Conservation (phyloP, 2,113 vertebrate genomes). For the Machaerirhynchus nigripectus region DNA sequence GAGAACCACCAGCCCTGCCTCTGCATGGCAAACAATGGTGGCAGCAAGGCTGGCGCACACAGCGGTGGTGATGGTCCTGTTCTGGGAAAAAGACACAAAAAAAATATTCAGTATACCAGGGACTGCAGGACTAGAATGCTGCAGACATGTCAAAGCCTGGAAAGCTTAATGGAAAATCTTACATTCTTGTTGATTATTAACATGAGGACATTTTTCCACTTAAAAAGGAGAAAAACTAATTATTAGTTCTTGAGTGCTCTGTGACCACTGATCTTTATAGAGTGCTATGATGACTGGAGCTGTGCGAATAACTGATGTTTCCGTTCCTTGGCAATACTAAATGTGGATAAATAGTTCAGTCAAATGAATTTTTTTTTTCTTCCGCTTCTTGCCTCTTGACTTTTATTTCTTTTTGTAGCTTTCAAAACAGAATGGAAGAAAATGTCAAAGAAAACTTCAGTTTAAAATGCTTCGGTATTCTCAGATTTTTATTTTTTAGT, state of each 20-base stretch:
- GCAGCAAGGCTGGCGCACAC: background rate
- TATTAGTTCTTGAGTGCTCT: slow-evolving; percentile 28
- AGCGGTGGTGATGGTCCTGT: background rate
- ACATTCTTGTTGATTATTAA: slow-evolving; percentile 14
- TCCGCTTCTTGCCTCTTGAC: background rate
- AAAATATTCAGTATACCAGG: background rate
- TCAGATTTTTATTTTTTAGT: background rate
- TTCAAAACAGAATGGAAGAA: slow-evolving; percentile 3
- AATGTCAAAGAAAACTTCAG: background rate
- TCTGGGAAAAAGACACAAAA: background rate
- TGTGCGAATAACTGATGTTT: slow-evolving; percentile 41
- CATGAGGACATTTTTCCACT: background rate
- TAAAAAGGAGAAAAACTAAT: slow-evolving; percentile 32
- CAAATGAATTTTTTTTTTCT: background rate
- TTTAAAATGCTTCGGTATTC: background rate
- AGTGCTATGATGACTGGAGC: slow-evolving; percentile 17
- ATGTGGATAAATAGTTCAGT: slow-evolving; percentile 11
- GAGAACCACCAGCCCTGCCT: background rate
- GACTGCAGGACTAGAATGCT: background rate
- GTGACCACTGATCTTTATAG: slow-evolving; percentile 40
- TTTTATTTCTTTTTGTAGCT: background rate
- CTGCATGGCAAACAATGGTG: background rate
- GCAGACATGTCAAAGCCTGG: background rate
- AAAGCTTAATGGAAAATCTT: slow-evolving; percentile 21
- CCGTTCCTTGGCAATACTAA: background rate